A percentile compares a stretch with the other conserved stretches of the same genome.
Evolutionary conservation across 2,797 vertebrate genomes (phyloP).

Genomic region (Malacoctenus gilli): DNA sequence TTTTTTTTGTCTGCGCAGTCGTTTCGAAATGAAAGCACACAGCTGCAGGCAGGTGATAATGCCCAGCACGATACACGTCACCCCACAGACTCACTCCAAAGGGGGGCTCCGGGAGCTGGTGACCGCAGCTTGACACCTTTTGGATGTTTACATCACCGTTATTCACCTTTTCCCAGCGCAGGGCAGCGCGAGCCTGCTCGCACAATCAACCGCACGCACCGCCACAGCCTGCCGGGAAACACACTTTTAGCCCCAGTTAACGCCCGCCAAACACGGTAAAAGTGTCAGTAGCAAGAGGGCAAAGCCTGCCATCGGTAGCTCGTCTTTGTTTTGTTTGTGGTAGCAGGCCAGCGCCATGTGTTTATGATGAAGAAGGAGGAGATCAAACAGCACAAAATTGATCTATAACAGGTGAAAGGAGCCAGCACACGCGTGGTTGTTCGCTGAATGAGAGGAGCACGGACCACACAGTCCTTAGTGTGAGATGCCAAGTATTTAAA

Average conservation of each 20-base stretch:
- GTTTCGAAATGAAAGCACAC: constrained; percentile 17
- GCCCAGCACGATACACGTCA: not conserved
- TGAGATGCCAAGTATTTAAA: not conserved
- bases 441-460: not conserved
- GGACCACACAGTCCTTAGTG: not conserved
- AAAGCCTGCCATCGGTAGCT: constrained; percentile 9
- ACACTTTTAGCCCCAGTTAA: constrained; percentile 27
- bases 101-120: constrained; percentile 8
- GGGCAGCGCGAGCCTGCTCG: constrained; percentile 19
- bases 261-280: not conserved
- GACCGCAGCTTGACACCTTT: constrained; percentile 49
- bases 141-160: constrained; percentile 71
- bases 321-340: constrained; percentile 65
- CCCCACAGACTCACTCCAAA: not conserved
- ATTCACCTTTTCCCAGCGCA: constrained; percentile 36
- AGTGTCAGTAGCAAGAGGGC: not conserved
- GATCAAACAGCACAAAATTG: constrained; percentile 14
- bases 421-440: not conserved
- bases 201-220: constrained; percentile 11
- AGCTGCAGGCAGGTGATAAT: not conserved
- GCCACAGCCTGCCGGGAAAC: constrained; percentile 11
- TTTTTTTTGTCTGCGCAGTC: constrained; percentile 46
- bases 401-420: constrained; percentile 1
- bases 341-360: constrained; percentile 41
- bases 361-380: constrained; percentile 42